Evolutionary conservation across 1,140 invertebrate species (phyloP).

Genomic region (Drosophila orena): DNA sequence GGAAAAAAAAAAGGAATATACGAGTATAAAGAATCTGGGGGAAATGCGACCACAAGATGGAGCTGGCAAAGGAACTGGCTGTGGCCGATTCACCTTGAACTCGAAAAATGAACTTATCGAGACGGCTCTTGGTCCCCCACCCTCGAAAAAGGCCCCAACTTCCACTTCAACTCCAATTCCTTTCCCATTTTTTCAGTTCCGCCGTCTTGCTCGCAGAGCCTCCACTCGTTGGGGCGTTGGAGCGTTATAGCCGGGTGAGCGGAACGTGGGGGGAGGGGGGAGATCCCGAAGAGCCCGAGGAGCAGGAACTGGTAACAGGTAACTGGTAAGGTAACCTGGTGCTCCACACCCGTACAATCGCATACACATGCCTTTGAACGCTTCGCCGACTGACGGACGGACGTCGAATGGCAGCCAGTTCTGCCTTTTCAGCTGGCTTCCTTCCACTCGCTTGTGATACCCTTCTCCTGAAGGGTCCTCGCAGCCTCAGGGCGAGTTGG

Average conservation of each 20-base stretch:
- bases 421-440: conserved; percentile 40
- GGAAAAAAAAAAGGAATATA: conserved; percentile 4
- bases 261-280: conserved; percentile 2
- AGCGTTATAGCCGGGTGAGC: conserved; percentile 53
- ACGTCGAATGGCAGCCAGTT: conserved; percentile 44
- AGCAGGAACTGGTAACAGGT: conserved; percentile 40
- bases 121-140: conserved; percentile 8
- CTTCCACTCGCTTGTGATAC: conserved; percentile 21
- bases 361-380: conserved; percentile 36
- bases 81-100: conserved; percentile 76
- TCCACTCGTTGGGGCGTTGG: conserved; percentile 55
- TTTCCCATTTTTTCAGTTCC: conserved; percentile 19
- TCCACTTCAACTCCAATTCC: not conserved
- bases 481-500: not conserved
- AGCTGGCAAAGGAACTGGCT: conserved; percentile 29
- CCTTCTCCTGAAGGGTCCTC: not conserved
- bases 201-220: conserved; percentile 27
- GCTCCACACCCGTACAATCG: conserved; percentile 22
- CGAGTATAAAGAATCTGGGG: conserved; percentile 10
- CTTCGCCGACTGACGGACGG: conserved; percentile 35
- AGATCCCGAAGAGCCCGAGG: not conserved
- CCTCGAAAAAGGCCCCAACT: not conserved
- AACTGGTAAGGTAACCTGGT: conserved; percentile 17
- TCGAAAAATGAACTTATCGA: conserved; percentile 74
- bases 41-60: conserved; percentile 11